phyloP scores from a whole-genome alignment of 1,140 invertebrate species.

The Drosophila arizonae region DNA sequence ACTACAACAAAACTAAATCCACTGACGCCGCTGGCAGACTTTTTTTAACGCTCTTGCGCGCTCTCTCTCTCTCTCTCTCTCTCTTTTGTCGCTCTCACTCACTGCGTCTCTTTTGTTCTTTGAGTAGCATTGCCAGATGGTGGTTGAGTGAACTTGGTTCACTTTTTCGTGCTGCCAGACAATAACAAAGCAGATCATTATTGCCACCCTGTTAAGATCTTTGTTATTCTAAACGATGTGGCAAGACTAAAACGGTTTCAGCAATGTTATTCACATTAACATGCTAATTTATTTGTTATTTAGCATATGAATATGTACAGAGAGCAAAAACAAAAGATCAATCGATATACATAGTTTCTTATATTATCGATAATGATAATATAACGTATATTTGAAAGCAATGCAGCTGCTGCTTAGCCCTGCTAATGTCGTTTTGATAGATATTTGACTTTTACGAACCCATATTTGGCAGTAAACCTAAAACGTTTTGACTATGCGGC shows the following conservation, averaged over 20 bases:
- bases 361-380: conserved; percentile 19
- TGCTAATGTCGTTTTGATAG: conserved; percentile 65
- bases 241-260: conserved; percentile 16
- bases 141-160: conserved; percentile 36
- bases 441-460: conserved; percentile 55
- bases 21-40: conserved; percentile 74
- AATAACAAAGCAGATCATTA: conserved; percentile 36
- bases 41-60: conserved; percentile 44
- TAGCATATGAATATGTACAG: not conserved
- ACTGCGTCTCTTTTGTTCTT: conserved; percentile 59
- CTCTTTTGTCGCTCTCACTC: conserved; percentile 18
- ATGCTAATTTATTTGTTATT: not conserved
- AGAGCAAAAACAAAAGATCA: not conserved
- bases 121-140: conserved; percentile 32
- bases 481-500: conserved; percentile 56
- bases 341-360: not conserved
- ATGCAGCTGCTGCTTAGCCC: conserved; percentile 35
- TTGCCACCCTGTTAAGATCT: conserved; percentile 37
- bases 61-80: conserved; percentile 21
- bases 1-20: conserved; percentile 69
- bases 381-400: conserved; percentile 33
- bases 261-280: not conserved
- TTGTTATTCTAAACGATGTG: not conserved
- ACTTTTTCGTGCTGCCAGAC: conserved; percentile 30
- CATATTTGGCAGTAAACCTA: conserved; percentile 26